Percentiles rank a stretch among this genome's conserved stretches.
Conservation (phyloP, 2,888 invertebrate genomes). For the Spicauda simplicius region DNA sequence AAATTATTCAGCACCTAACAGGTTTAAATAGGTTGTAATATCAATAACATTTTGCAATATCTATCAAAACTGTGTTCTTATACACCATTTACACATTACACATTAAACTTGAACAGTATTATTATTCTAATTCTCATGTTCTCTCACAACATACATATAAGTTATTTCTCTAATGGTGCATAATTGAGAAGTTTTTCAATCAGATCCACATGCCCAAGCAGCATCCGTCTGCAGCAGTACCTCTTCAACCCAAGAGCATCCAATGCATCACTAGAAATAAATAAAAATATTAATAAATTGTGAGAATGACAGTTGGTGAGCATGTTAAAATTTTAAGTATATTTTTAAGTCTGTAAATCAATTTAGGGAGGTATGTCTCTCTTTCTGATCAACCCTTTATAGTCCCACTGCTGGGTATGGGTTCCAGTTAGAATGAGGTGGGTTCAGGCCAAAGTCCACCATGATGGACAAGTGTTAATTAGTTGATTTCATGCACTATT, state of each 20-base stretch:
- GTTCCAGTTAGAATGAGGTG: no score
- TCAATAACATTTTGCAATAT: neutral
- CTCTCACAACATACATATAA: neutral
- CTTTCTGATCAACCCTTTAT: no score
- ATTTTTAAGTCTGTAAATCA: no score
- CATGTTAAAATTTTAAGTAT: no score
- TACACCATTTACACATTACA: neutral
- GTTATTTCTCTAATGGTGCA: slow-evolving; percentile 96
- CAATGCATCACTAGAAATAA: slow-evolving; percentile 92
- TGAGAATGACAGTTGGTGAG: neutral
- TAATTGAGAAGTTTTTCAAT: slow-evolving; percentile 99
- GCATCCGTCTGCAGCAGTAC: slow-evolving; percentile 99
- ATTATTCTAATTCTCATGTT: neutral
- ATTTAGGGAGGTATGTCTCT: no score
- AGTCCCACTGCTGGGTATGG: no score
- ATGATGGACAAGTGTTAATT: no score
- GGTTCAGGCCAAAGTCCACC: no score
- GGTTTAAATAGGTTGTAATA: neutral
- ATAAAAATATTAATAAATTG: neutral
- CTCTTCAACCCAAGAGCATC: slow-evolving; percentile 97
- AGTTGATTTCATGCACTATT: no score
- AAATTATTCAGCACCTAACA: neutral
- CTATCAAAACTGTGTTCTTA: neutral
- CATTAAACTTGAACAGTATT: no score
- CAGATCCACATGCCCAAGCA: slow-evolving; percentile 99